These are phyloP conservation scores for Thripadectes ignobilis DNA, from an alignment of 2,797 vertebrate genomes.

Conservation along the genomic window DNA sequence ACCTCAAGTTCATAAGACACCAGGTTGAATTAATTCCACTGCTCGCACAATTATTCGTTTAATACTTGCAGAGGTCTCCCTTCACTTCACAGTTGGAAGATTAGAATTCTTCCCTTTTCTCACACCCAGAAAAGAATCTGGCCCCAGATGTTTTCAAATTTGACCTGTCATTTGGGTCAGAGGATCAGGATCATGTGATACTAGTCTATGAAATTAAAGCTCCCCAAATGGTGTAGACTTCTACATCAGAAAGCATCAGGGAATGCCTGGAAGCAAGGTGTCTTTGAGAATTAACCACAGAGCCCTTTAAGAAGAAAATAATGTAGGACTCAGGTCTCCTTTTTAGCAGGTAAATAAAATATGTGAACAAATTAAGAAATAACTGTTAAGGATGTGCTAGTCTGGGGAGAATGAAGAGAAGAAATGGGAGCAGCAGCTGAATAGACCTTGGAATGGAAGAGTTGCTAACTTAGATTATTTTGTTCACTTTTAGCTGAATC, in stretches of 20 bases:
- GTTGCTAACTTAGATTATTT: background rate
- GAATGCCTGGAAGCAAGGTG: background rate
- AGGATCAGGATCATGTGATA: background rate
- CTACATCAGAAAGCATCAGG: background rate
- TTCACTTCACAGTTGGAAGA: background rate
- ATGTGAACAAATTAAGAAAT: background rate
- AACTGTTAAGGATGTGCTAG: background rate
- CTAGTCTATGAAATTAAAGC: background rate
- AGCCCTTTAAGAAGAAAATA: background rate
- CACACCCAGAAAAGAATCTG: background rate
- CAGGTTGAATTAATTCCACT: background rate
- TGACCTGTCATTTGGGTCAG: background rate
- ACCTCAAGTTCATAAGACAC: background rate
- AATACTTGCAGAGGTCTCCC: background rate
- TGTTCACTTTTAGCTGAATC: background rate
- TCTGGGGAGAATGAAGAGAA: background rate
- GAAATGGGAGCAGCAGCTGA: background rate
- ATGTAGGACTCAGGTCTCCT: background rate
- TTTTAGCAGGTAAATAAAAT: background rate
- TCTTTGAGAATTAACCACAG: background rate
- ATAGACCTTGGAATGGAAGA: background rate
- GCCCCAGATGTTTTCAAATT: background rate
- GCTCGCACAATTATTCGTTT: background rate
- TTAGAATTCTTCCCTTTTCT: background rate
- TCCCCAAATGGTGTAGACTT: background rate